Percentiles rank a stretch among this genome's conserved stretches.
Evolutionary conservation across 2,888 invertebrate species (phyloP).

Genomic region (Acronicta psi): DNA sequence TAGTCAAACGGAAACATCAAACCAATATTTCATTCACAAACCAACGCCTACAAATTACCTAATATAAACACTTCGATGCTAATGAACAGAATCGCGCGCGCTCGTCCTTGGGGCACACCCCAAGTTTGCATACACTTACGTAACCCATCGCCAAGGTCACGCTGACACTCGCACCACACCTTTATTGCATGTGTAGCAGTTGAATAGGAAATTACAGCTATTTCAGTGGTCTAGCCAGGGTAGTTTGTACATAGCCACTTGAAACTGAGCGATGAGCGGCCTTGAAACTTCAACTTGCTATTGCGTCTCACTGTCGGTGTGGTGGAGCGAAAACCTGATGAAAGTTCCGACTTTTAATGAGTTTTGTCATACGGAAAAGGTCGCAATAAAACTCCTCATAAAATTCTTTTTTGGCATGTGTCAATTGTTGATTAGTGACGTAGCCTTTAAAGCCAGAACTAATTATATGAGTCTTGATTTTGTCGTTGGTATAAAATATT

Average conservation of each 20-base stretch:
- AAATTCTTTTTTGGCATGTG: slow-evolving; percentile 9
- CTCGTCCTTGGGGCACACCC: slow-evolving; percentile 73
- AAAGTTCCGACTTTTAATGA: slow-evolving; percentile 41
- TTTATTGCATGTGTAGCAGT: slow-evolving; percentile 74
- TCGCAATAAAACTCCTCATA: slow-evolving; percentile 6
- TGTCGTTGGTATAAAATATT: too few species aligned
- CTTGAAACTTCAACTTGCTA: slow-evolving; percentile 43
- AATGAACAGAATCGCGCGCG: slow-evolving; percentile 57
- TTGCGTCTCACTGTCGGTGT: slow-evolving; percentile 37
- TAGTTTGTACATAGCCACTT: slow-evolving; percentile 34
- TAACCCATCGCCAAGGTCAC: slow-evolving; percentile 74
- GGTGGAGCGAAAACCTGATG: slow-evolving; percentile 36
- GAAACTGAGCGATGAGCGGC: slow-evolving; percentile 42
- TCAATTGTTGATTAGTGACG: slow-evolving; percentile 1
- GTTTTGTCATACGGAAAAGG: slow-evolving; percentile 29
- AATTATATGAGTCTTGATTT: too few species aligned
- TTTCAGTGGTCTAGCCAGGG: slow-evolving; percentile 64
- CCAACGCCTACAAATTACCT: slow-evolving; percentile 44
- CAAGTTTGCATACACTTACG: slow-evolving; percentile 75
- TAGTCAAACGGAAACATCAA: slow-evolving; percentile 16
- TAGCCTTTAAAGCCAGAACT: not conserved
- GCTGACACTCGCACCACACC: slow-evolving; percentile 74
- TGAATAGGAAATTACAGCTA: slow-evolving; percentile 75
- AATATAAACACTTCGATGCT: slow-evolving; percentile 36
- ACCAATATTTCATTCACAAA: slow-evolving; percentile 21